Percentiles rank a stretch among this genome's conserved stretches.
These are phyloP conservation scores for Heliconius eleuchia DNA, from an alignment of 1,140 invertebrate genomes.

Conservation along the genomic window DNA sequence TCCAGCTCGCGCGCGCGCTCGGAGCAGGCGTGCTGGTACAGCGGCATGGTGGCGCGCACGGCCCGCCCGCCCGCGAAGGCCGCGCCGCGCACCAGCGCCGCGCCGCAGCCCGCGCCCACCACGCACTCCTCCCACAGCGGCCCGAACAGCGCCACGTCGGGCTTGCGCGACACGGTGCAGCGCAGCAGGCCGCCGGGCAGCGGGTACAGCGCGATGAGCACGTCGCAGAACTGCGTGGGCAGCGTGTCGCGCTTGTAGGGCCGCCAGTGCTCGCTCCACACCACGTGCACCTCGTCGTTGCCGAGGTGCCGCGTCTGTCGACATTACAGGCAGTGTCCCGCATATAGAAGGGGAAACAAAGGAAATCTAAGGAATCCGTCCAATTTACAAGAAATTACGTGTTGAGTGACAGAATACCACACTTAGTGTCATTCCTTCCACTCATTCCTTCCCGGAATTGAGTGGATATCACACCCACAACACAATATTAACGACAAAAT, in stretches of 20 bases:
- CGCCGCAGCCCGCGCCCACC: constrained; percentile 92
- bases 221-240: constrained; percentile 99
- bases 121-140: constrained; percentile 97
- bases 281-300: constrained; percentile 99
- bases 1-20: constrained; percentile 94
- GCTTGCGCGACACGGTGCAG: constrained; percentile 92
- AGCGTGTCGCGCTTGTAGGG: constrained; percentile 98
- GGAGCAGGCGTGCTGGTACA: constrained; percentile 97
- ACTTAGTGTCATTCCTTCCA: too few species aligned
- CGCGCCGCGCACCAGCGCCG: constrained; percentile 94
- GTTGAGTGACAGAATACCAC: too few species aligned
- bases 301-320: constrained; percentile 94
- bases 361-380: too few species aligned
- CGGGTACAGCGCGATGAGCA: constrained; percentile 98
- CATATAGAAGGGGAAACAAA: background rate
- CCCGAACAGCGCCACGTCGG: constrained; percentile 96
- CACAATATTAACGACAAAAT: too few species aligned
- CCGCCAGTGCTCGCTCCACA: constrained; percentile 98
- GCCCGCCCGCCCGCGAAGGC: constrained; percentile 96
- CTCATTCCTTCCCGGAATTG: too few species aligned
- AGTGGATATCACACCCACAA: too few species aligned
- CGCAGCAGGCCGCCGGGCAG: constrained; percentile 90
- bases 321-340: background rate
- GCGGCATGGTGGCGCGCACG: constrained; percentile 92
- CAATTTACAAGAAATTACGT: too few species aligned